Percentiles rank a stretch among this genome's conserved stretches.
Conservation (phyloP, 2,888 invertebrate species). For the Meandrusa payeni region DNA sequence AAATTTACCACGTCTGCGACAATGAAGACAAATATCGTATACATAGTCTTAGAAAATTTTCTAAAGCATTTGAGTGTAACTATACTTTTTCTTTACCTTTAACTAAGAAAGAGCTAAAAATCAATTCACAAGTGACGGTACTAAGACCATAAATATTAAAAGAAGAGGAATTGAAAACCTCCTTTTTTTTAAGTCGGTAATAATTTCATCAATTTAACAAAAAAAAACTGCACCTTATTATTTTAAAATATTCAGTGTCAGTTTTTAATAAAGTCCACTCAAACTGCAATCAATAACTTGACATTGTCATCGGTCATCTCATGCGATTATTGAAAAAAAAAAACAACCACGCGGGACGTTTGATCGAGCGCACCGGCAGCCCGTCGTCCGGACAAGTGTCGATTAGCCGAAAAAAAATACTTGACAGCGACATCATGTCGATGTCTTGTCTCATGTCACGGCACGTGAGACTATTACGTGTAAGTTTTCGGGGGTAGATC, state of each 20-base stretch:
- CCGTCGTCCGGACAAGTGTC: slow-evolving; percentile 44
- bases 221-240: too few relatives aligned
- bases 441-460: slow-evolving; percentile 50
- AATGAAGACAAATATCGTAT: too few relatives aligned
- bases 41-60: too few relatives aligned
- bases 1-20: too few relatives aligned
- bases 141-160: too few relatives aligned
- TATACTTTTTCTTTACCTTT: too few relatives aligned
- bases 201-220: too few relatives aligned
- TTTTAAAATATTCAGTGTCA: neutral
- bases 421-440: slow-evolving; percentile 57
- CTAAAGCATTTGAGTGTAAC: too few relatives aligned
- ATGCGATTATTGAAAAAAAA: slow-evolving; percentile 30
- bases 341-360: slow-evolving; percentile 43
- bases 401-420: slow-evolving; percentile 59
- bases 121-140: too few relatives aligned
- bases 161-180: too few relatives aligned
- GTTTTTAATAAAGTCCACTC: slow-evolving; percentile 11
- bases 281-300: slow-evolving; percentile 45
- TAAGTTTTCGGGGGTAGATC: slow-evolving; percentile 51
- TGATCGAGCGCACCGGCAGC: slow-evolving; percentile 45
- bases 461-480: slow-evolving; percentile 42
- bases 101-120: too few relatives aligned
- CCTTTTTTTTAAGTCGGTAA: too few relatives aligned
- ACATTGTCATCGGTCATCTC: slow-evolving; percentile 41